Evolutionary conservation across 2,797 vertebrate genomes (phyloP).

Genomic region (Acrossocheilus fasciatus): DNA sequence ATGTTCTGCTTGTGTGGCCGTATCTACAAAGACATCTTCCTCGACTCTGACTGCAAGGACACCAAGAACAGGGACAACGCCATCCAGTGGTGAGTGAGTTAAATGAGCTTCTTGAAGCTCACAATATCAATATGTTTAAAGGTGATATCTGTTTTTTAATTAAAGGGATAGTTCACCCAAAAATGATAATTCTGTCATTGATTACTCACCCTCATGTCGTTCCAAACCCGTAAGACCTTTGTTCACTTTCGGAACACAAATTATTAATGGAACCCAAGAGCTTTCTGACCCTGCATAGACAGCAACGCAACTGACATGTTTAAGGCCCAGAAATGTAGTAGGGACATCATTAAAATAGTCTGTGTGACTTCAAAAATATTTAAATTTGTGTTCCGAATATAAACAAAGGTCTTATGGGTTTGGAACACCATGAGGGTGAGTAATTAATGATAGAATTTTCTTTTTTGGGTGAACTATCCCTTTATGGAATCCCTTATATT

Average conservation of each 20-base stretch:
- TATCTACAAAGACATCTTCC: constrained; percentile 98
- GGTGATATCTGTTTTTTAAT: neutral
- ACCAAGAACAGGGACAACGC: constrained; percentile 87
- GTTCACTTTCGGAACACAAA: neutral
- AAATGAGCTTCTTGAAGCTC: neutral
- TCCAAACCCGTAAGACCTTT: neutral
- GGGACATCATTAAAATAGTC: too few species aligned
- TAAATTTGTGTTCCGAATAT: too few species aligned
- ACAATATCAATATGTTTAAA: neutral
- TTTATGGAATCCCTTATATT: neutral
- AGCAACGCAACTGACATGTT: too few species aligned
- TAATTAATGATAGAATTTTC: too few species aligned
- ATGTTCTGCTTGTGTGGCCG: constrained; percentile 97
- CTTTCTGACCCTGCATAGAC: neutral
- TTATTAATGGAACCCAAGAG: neutral
- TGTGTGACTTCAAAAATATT: too few species aligned
- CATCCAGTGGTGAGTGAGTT: constrained; percentile 86
- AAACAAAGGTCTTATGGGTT: too few species aligned
- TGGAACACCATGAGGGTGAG: too few species aligned
- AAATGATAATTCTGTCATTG: neutral
- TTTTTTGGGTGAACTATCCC: neutral
- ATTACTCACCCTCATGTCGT: neutral
- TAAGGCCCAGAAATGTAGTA: too few species aligned
- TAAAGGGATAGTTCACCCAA: neutral
- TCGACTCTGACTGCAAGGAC: constrained; percentile 93